A percentile compares a stretch with the other conserved stretches of the same genome.
Evolutionary conservation across 30 jellyfish, hydroid and myxozoan genomes (phyloP).

Genomic region (Hydractinia echinata): DNA sequence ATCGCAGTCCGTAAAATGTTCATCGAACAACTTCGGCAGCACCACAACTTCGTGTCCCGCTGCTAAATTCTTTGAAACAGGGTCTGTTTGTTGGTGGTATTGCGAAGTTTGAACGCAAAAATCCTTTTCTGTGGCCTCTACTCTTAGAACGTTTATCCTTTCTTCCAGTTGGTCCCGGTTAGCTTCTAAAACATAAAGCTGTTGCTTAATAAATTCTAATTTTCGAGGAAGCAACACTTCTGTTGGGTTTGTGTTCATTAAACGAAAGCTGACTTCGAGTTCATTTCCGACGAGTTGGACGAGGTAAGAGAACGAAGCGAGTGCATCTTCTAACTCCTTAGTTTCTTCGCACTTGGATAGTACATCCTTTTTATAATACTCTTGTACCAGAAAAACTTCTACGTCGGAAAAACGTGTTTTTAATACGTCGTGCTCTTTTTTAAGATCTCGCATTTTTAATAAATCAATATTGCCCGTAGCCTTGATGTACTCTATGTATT

Average conservation of each 20-base stretch:
- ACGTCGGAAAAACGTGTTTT: not conserved
- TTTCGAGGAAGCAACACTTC: not conserved
- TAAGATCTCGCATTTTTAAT: not conserved
- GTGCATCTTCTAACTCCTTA: not conserved
- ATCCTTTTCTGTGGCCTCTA: not conserved
- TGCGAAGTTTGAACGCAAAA: not conserved
- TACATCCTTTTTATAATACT: not conserved
- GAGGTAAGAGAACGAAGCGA: not conserved
- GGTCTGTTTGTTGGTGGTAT: no score
- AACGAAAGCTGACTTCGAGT: not conserved
- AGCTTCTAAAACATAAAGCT: not conserved
- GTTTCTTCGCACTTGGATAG: not conserved
- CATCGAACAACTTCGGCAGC: not conserved
- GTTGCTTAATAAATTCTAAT: not conserved
- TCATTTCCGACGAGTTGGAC: not conserved
- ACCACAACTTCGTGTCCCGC: not conserved
- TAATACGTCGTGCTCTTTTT: not conserved
- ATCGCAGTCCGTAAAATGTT: not conserved
- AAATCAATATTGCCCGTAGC: not conserved
- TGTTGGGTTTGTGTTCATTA: not conserved
- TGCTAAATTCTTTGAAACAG: no score
- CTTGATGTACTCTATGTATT: not conserved
- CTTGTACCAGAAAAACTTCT: not conserved
- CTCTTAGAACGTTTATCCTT: not conserved
- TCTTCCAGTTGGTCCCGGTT: slow-evolving; percentile 1